A percentile compares a stretch with the other conserved stretches of the same genome.
Evolutionary conservation across 2,888 invertebrate genomes (phyloP).

Genomic region (Parnassius apollo): DNA sequence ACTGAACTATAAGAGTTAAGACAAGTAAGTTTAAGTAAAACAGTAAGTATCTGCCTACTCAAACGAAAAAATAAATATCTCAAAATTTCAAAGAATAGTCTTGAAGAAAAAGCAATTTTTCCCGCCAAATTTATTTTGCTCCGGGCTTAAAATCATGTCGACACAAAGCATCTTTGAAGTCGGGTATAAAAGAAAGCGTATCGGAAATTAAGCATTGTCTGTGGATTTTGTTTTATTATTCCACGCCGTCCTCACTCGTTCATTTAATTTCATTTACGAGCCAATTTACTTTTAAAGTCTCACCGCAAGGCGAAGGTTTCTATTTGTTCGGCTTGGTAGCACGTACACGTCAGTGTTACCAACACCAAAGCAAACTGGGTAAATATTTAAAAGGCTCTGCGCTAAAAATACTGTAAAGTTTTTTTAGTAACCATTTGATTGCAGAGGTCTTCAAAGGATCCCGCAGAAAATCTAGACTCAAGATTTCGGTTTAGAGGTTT

Average conservation of each 20-base stretch:
- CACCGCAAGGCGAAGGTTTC: conserved; percentile 5
- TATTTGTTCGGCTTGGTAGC: conserved; percentile 4
- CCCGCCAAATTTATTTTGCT: too few relatives aligned
- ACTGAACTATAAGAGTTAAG: too few relatives aligned
- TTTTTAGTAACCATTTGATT: not conserved
- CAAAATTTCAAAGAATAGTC: too few relatives aligned
- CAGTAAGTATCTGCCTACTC: not conserved
- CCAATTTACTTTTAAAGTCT: conserved; percentile 19
- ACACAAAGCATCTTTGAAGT: conserved; percentile 14
- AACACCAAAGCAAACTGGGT: not conserved
- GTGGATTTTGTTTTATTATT: conserved; percentile 11
- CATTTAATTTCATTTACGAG: conserved; percentile 19
- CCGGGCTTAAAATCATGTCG: conserved; percentile 2
- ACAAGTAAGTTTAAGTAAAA: too few relatives aligned
- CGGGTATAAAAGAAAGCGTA: conserved; percentile 3
- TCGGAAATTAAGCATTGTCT: conserved; percentile 21
- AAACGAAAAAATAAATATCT: not conserved
- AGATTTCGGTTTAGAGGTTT: not conserved
- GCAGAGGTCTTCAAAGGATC: not conserved
- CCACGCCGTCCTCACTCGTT: conserved; percentile 1
- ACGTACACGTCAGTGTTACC: not conserved
- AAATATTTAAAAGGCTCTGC: not conserved
- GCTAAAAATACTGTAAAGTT: not conserved
- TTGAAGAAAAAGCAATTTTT: too few relatives aligned
- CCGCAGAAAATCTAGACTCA: not conserved